These are phyloP conservation scores for Sturmia bella DNA, from an alignment of 2,888 invertebrate genomes.

Conservation along the genomic window DNA sequence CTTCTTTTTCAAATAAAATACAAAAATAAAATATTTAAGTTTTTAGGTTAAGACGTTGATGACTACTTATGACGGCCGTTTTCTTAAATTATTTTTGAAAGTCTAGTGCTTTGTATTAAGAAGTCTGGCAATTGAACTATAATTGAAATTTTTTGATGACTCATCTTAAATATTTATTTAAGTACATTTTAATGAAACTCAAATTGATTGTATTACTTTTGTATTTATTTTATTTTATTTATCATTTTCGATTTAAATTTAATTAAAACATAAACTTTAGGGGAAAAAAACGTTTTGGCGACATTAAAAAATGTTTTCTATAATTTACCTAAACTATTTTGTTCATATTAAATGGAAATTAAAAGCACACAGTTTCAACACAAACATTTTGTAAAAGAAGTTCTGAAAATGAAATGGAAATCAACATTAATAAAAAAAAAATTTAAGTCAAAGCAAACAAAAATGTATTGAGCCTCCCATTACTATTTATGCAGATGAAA, in stretches of 20 bases:
- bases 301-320: slow-evolving; percentile 35
- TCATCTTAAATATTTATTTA: not conserved
- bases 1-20: slow-evolving; percentile 59
- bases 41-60: slow-evolving; percentile 60
- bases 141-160: not conserved
- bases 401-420: too few relatives aligned
- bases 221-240: slow-evolving; percentile 28
- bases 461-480: too few relatives aligned
- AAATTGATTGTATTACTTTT: slow-evolving; percentile 50
- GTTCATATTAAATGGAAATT: slow-evolving; percentile 41
- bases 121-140: too few relatives aligned
- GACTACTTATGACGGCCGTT: slow-evolving; percentile 24
- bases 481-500: too few relatives aligned
- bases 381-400: slow-evolving; percentile 38
- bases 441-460: too few relatives aligned
- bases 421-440: too few relatives aligned
- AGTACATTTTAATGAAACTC: not conserved
- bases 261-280: slow-evolving; percentile 43
- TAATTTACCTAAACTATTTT: slow-evolving; percentile 30
- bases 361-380: slow-evolving; percentile 67
- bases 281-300: slow-evolving; percentile 51
- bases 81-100: not conserved
- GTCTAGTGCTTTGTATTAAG: too few relatives aligned
- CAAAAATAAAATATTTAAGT: slow-evolving; percentile 46
- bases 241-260: not conserved